Base-by-base conservation (phyloP, 1,140 invertebrate species). In the Chrysomallon squamiferum region DNA sequence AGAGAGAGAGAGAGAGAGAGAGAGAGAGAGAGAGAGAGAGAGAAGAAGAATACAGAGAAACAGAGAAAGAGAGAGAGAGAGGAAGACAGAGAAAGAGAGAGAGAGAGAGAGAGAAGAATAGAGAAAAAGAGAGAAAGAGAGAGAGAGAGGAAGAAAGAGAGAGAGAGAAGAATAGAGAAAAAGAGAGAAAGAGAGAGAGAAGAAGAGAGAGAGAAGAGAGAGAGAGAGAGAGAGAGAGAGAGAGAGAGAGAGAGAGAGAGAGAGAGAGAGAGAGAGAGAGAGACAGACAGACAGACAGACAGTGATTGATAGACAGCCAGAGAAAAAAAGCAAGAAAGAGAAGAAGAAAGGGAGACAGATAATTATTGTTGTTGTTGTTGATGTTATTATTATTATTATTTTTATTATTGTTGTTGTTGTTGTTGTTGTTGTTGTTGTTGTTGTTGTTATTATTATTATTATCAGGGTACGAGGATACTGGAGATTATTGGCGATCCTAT, bases 381-480 rank as follows among this genome's bases (percentile, higher is more conserved):
- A n/a, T n/a, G n/a, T n/a, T n/a, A n/a, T n/a, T n/a, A n/a, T n/a
- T n/a, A n/a, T n/a, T 58, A n/a, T n/a, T n/a, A n/a, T n/a, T n/a
- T n/a, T n/a, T n/a, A n/a, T n/a, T n/a, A n/a, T n/a, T n/a, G n/a
- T n/a, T n/a, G n/a, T n/a, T n/a, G n/a, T n/a, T n/a, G n/a, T n/a
- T n/a, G n/a, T n/a, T n/a, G n/a, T n/a, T n/a, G n/a, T n/a, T n/a
- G n/a, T n/a, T n/a, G n/a, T 45, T 3, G 3, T 45, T 45, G 15
- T 3, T 45, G 43, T 18, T 13, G 15, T 45, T 2, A 45, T 13
- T 45, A 6, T 47, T 18, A 3, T 47, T 20, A 5, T 20, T 11
- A 6, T 27, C 49, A 79, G 79, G 74, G 45, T 83, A 74, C 54
- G 78, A 86, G 5, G 92, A 95, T 75, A 91, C 91, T 9, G 93